Conservation (phyloP, 2,113 vertebrate genomes). For the Hylia prasina region DNA sequence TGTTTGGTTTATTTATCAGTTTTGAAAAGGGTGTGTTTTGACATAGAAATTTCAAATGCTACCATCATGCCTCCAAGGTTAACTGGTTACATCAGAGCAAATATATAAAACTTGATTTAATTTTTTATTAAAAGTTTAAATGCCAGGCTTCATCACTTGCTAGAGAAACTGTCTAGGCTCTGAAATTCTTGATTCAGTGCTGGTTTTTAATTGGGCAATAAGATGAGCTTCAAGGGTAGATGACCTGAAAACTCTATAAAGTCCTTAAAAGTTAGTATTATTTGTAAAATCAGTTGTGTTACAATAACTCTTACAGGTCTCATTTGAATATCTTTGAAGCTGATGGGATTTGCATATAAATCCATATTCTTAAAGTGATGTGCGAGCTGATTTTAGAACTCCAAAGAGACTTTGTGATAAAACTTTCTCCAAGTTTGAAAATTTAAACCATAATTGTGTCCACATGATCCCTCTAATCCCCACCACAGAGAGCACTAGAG, state of each 20-base stretch:
- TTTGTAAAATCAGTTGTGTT: background rate
- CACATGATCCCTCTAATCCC: background rate
- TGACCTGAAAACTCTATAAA: background rate
- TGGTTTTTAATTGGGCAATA: background rate
- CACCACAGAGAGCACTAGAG: background rate
- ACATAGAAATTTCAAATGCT: background rate
- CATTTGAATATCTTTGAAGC: constrained; percentile 26
- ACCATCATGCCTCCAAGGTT: background rate
- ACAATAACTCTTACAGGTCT: background rate
- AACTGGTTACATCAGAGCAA: background rate
- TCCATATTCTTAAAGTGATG: background rate
- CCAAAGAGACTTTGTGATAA: background rate
- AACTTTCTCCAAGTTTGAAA: background rate
- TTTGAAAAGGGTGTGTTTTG: background rate
- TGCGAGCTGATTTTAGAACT: background rate
- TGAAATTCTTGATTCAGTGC: background rate
- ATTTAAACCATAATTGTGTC: background rate
- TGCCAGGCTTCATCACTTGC: background rate
- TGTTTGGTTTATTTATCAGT: background rate
- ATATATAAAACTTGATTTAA: background rate
- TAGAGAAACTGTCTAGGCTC: background rate
- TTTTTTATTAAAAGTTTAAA: background rate
- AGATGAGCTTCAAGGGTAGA: background rate
- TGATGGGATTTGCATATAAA: background rate
- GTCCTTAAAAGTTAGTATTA: background rate